Conservation (phyloP, 2,113 vertebrate species). For the Alectura lathami region DNA sequence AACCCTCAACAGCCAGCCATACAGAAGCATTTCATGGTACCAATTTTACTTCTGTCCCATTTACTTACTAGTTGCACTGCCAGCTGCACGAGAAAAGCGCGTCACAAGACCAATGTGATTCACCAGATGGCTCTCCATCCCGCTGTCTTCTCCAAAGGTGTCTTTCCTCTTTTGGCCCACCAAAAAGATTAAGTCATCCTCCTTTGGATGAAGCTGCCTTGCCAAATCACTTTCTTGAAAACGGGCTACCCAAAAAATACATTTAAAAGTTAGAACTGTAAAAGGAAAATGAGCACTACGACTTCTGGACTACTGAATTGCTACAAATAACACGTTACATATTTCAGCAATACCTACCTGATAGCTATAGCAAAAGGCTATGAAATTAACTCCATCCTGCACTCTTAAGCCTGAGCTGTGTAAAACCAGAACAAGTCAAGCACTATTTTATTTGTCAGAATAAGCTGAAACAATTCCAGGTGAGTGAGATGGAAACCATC, state of each 20-base stretch:
- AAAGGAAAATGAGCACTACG: background rate
- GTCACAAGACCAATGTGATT: conserved; percentile 76
- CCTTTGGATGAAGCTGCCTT: conserved; percentile 81
- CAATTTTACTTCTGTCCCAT: background rate
- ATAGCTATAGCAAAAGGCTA: background rate
- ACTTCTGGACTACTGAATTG: background rate
- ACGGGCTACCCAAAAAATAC: conserved; percentile 45
- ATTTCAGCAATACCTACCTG: background rate
- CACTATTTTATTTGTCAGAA: background rate
- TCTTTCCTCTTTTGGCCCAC: conserved; percentile 65
- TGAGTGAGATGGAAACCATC: background rate
- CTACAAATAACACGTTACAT: background rate
- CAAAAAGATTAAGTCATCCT: conserved; percentile 84
- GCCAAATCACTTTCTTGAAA: conserved; percentile 70
- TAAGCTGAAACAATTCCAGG: background rate
- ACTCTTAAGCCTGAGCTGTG: background rate
- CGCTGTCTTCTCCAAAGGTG: conserved; percentile 15
- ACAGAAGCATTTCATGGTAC: background rate
- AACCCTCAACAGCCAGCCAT: background rate
- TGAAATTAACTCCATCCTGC: background rate
- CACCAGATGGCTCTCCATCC: background rate
- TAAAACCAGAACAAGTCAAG: background rate
- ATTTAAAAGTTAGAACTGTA: background rate
- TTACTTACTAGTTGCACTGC: conserved; percentile 58
- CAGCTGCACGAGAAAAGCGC: conserved; percentile 55